These are phyloP conservation scores for Cryptotis parvus DNA, from an alignment of 2,113 vertebrate genomes.

Conservation along the genomic window DNA sequence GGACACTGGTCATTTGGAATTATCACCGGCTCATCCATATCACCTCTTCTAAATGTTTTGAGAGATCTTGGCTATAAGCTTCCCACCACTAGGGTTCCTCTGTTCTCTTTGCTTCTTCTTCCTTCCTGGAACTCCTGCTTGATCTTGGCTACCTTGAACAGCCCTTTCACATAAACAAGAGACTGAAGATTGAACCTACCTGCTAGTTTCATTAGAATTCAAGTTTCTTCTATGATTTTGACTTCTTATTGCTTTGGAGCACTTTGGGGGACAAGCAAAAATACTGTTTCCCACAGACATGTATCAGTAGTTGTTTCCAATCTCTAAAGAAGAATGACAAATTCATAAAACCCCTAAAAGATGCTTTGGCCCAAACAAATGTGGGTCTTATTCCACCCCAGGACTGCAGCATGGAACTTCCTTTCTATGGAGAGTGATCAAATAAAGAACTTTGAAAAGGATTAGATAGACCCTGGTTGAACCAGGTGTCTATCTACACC, in stretches of 20 bases:
- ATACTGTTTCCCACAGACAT: background rate
- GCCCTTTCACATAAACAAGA: background rate
- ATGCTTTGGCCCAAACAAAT: background rate
- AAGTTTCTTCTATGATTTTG: background rate
- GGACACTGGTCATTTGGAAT: background rate
- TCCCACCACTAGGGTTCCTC: background rate
- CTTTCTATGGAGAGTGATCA: background rate
- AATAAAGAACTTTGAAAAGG: background rate
- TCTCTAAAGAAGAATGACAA: background rate
- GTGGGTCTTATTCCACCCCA: background rate
- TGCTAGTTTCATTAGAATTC: constrained; percentile 17
- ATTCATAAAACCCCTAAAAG: constrained; percentile 28
- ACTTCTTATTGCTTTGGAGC: background rate
- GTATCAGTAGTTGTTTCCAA: background rate
- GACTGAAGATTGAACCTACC: background rate
- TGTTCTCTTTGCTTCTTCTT: background rate
- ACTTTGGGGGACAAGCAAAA: background rate
- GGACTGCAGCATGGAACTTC: background rate
- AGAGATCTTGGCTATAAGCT: background rate
- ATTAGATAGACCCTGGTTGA: background rate
- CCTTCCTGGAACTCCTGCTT: background rate
- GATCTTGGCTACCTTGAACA: constrained; percentile 3
- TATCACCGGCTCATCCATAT: background rate
- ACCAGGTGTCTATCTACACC: accelerated
- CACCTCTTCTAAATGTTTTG: background rate